Conservation (phyloP, 2,113 vertebrate species). For the Corapipo altera region DNA sequence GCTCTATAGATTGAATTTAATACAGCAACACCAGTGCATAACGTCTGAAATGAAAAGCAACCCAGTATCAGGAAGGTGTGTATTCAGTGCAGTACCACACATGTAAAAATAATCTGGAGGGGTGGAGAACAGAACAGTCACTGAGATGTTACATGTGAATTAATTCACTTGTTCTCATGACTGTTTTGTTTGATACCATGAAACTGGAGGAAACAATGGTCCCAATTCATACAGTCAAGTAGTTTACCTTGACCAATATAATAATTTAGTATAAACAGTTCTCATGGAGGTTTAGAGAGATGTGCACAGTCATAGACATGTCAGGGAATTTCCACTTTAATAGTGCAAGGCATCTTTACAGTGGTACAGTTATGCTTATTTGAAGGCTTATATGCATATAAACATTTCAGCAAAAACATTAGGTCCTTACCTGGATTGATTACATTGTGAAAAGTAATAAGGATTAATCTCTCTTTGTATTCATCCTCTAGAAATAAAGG, state of each 20-base stretch:
- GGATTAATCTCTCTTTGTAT: neutral
- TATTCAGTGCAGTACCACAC: neutral
- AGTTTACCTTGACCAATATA: neutral
- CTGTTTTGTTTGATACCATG: neutral
- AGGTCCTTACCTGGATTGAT: neutral
- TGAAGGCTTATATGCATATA: neutral
- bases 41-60: neutral
- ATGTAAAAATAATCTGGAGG: neutral
- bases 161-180: neutral
- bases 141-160: neutral
- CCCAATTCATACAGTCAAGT: neutral
- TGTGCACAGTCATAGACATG: neutral
- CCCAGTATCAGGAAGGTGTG: neutral
- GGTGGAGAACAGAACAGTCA: neutral
- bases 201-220: conserved; percentile 16
- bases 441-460: neutral
- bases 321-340: neutral
- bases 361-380: neutral
- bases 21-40: neutral
- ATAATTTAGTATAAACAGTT: neutral
- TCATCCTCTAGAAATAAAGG: neutral
- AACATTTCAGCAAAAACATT: neutral
- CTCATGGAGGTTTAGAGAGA: neutral
- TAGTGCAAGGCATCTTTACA: neutral
- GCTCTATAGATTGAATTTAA: neutral